Evolutionary conservation across 2,888 invertebrate species (phyloP).

Genomic region (Antheraea yamamai): DNA sequence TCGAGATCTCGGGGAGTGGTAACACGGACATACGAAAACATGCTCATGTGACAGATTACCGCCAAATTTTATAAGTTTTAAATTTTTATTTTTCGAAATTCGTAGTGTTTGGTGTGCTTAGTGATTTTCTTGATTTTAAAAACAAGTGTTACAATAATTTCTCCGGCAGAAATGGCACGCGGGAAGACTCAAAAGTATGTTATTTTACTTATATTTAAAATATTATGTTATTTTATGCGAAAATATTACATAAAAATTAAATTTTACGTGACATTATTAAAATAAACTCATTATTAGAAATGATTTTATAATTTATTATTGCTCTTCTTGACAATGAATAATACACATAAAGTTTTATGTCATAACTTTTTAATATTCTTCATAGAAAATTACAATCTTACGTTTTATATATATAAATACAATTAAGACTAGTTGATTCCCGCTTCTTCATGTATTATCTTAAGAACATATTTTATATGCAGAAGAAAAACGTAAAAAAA

Average conservation of each 20-base stretch:
- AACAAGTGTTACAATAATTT: constrained; percentile 44
- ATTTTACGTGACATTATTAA: background rate
- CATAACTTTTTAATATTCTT: background rate
- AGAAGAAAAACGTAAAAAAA: too few relatives aligned
- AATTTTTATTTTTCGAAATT: constrained; percentile 40
- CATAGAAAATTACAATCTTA: background rate
- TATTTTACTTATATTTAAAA: constrained; percentile 35
- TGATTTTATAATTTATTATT: background rate
- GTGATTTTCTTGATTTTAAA: constrained; percentile 47
- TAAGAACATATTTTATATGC: too few relatives aligned
- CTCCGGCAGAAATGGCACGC: constrained; percentile 63
- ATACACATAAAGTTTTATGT: background rate
- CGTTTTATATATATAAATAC: background rate
- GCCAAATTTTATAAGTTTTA: constrained; percentile 63
- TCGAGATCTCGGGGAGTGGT: constrained; percentile 77
- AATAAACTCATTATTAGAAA: background rate
- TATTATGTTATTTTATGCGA: background rate
- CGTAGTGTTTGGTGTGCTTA: constrained; percentile 47
- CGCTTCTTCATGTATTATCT: too few relatives aligned
- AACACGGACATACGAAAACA: constrained; percentile 74
- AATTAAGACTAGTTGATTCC: too few relatives aligned
- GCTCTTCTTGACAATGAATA: background rate
- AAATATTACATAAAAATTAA: background rate
- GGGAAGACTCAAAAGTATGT: constrained; percentile 69
- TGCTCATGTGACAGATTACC: constrained; percentile 75